These are phyloP conservation scores for Trachurus trachurus DNA, from an alignment of 2,797 vertebrate genomes.

Conservation along the genomic window DNA sequence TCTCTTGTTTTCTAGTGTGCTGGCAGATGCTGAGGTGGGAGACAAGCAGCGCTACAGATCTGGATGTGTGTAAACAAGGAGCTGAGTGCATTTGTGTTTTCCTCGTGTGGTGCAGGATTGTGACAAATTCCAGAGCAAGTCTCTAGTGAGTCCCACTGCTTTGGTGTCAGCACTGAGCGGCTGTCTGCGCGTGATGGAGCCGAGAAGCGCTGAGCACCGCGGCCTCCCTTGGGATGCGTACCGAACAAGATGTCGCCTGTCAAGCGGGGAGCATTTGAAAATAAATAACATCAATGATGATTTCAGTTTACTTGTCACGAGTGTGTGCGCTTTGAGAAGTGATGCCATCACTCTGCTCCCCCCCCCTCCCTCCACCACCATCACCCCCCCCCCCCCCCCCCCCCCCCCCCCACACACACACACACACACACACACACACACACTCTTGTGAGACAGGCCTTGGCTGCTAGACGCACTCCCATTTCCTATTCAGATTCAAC, in stretches of 20 bases:
- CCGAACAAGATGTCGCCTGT: constrained; percentile 90
- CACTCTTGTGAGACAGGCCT: constrained; percentile 71
- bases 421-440: too few species aligned
- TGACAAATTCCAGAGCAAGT: constrained; percentile 88
- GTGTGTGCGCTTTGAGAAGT: constrained; percentile 84
- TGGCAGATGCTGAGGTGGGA: constrained; percentile 79
- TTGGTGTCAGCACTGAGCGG: constrained; percentile 86
- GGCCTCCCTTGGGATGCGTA: constrained; percentile 84
- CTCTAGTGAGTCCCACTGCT: constrained; percentile 85
- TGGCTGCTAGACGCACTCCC: constrained; percentile 74
- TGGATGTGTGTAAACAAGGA: constrained; percentile 87
- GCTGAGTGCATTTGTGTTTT: constrained; percentile 81
- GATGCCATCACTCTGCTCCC: constrained; percentile 84
- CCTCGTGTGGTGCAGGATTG: constrained; percentile 78
- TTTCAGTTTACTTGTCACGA: constrained; percentile 89
- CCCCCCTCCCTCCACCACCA: constrained; percentile 20
- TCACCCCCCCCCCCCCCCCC: constrained; percentile 39
- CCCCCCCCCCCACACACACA: constrained; percentile 36
- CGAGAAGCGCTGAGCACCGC: constrained; percentile 73
- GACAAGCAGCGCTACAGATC: constrained; percentile 83
- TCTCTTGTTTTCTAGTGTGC: constrained; percentile 63
- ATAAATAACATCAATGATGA: constrained; percentile 91
- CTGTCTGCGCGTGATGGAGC: constrained; percentile 84
- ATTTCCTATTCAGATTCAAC: constrained; percentile 83
- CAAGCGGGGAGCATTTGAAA: constrained; percentile 88